These are phyloP conservation scores for Vollenhovia emeryi DNA, from an alignment of 1,140 invertebrate genomes.

Conservation along the genomic window DNA sequence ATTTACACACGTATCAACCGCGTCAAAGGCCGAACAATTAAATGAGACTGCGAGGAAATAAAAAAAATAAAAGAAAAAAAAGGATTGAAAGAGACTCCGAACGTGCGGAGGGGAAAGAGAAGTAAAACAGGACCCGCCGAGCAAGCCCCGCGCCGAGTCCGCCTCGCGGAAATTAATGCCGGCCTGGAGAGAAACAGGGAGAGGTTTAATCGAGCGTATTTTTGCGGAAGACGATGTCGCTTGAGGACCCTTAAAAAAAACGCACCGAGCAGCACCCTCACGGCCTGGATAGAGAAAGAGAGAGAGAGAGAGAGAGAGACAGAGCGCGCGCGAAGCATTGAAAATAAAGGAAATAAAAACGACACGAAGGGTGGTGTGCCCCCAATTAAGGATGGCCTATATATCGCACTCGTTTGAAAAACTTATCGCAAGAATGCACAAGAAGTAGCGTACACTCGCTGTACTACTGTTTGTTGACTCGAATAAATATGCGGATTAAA, in stretches of 20 bases:
- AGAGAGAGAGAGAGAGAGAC: constrained; percentile 4
- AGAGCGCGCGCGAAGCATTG: not conserved
- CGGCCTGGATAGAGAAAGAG: constrained; percentile 35
- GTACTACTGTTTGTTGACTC: constrained; percentile 79
- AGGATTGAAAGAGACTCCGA: not conserved
- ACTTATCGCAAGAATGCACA: constrained; percentile 72
- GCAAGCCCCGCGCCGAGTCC: not conserved
- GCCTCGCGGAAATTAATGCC: not conserved
- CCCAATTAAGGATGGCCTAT: constrained; percentile 65
- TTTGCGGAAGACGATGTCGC: constrained; percentile 54
- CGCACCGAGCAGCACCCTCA: constrained; percentile 57
- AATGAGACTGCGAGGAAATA: not conserved
- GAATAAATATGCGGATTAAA: constrained; percentile 73
- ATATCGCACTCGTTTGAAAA: constrained; percentile 73
- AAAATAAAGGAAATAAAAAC: constrained; percentile 44
- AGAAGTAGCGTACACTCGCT: constrained; percentile 76
- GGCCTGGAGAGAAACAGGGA: constrained; percentile 33
- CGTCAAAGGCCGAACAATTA: constrained; percentile 23
- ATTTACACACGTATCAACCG: constrained; percentile 7
- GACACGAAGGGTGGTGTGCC: constrained; percentile 25
- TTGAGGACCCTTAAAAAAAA: constrained; percentile 68
- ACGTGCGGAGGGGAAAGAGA: not conserved
- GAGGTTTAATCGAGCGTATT: constrained; percentile 61
- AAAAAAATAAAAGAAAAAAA: not conserved
- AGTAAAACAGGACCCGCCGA: not conserved